These are phyloP conservation scores for Argyrosomus regius DNA, from an alignment of 2,797 vertebrate species.

Conservation along the genomic window DNA sequence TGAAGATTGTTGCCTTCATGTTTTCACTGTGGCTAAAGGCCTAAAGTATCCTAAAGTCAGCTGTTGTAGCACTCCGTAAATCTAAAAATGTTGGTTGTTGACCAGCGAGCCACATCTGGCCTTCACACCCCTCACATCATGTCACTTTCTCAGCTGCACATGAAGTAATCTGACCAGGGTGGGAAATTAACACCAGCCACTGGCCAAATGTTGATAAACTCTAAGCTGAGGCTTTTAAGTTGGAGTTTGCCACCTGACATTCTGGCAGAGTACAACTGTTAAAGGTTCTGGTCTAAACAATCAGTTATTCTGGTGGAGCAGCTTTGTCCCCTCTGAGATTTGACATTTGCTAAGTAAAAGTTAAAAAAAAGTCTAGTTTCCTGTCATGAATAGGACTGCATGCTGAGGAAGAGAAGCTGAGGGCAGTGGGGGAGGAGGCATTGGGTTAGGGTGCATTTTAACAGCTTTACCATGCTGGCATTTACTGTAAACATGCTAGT, in stretches of 20 bases:
- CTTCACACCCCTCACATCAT: conserved; percentile 15
- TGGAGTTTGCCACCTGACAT: conserved; percentile 30
- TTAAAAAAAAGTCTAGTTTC: conserved; percentile 26
- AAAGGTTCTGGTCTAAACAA: neutral
- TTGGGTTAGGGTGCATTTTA: conserved; percentile 48
- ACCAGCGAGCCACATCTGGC: conserved; percentile 45
- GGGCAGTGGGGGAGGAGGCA: neutral
- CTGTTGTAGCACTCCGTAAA: conserved; percentile 22
- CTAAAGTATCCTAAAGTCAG: conserved; percentile 9
- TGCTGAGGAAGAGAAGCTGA: conserved; percentile 27
- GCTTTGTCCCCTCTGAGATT: neutral
- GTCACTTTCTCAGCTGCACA: conserved; percentile 49
- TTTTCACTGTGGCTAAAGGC: neutral
- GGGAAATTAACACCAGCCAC: conserved; percentile 55
- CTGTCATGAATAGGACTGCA: conserved; percentile 21
- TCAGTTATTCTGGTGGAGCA: neutral
- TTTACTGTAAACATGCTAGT: conserved; percentile 78
- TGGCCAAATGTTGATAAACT: conserved; percentile 52
- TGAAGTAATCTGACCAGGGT: conserved; percentile 51
- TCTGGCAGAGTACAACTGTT: neutral
- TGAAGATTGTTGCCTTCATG: neutral
- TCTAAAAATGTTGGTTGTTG: conserved; percentile 27
- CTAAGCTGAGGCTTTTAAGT: conserved; percentile 31
- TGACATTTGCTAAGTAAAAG: conserved; percentile 25
- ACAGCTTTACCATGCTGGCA: conserved; percentile 67